Evolutionary conservation across 2,113 vertebrate species (phyloP), one percentile per base, ranked within the genome.

Genomic region (Pithys albifrons): DNA sequence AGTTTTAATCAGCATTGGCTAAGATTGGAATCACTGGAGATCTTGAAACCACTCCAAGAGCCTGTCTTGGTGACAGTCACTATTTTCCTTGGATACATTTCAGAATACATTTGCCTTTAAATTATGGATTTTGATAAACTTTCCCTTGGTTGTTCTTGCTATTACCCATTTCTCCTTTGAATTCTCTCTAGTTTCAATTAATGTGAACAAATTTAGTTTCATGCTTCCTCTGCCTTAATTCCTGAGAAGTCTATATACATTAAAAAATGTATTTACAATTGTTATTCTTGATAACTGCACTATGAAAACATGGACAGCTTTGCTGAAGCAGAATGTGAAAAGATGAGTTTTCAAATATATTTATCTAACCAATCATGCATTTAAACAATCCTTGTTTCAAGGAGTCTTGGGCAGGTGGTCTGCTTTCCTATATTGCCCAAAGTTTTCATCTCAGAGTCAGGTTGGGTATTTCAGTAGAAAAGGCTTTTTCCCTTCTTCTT

Each of bases 31-130:
- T 90, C 4, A 37, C 1, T 70, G 51, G 72, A 77, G 33, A 91
- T 49, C 52, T 88, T 93, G 65, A 86, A 94, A 90, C 14, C 11
- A 15, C 28, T 88, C 52, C 66, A 85, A 89, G 43, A 55, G n/a
- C 23, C 62, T 87, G 69, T 22, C 79, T 77, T 92, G 45, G 65
- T 92, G 82, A 88, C 82, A 74, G 55, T 86, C 59, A 66, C 79
- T 93, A 0, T 95, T 95, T 92, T 52, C 77, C 55, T 95, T 97
- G 93, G 67, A 71, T 43, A 55, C 12, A 55, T 77, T 90, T 95
- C 88, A 88, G 88, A 93, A 90, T 67, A 25, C 5, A 61, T 74
- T 90, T 85, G 43, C n/a, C 59, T 94, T 88, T 73, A 46, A 83
- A 83, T 96, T 93, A 64, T 77, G 77, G 43, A 55, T 95, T 90